Percentiles rank a stretch among this genome's conserved stretches.
These are phyloP conservation scores for Smutsia temminckii DNA, from an alignment of 2,797 vertebrate species.

Conservation along the genomic window DNA sequence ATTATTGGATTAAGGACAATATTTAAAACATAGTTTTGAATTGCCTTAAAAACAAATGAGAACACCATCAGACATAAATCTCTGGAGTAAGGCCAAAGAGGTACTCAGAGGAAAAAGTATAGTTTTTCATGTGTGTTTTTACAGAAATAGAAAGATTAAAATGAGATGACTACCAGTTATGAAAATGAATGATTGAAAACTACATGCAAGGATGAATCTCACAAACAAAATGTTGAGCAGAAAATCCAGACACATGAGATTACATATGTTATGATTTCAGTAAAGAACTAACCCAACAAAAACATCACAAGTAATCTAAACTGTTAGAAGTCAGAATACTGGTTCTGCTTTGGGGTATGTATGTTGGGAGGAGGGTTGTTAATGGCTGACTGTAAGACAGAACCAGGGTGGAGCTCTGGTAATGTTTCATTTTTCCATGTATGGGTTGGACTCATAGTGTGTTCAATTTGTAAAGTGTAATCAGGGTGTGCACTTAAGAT, in stretches of 20 bases:
- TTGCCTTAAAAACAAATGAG: not conserved
- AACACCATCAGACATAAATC: not conserved
- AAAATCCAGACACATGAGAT: not conserved
- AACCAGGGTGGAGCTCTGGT: fast-evolving
- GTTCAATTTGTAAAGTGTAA: not conserved
- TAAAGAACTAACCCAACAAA: not conserved
- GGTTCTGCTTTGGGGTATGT: not conserved
- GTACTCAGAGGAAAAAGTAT: not conserved
- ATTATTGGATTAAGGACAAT: not conserved
- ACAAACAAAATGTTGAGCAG: not conserved
- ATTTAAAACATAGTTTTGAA: not conserved
- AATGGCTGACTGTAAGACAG: not conserved
- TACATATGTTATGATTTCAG: not conserved
- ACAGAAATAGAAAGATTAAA: not conserved
- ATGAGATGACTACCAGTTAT: not conserved
- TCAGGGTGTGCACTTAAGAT: not conserved
- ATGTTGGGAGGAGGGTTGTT: fast-evolving
- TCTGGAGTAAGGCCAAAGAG: not conserved
- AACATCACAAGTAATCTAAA: not conserved
- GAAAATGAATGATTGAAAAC: not conserved
- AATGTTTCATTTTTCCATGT: not conserved
- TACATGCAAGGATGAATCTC: not conserved
- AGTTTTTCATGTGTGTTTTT: not conserved
- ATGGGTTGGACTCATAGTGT: not conserved
- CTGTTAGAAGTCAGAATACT: not conserved